Base-by-base conservation (phyloP, 2,888 invertebrate species). In the Eudasyphora cyanicolor region DNA sequence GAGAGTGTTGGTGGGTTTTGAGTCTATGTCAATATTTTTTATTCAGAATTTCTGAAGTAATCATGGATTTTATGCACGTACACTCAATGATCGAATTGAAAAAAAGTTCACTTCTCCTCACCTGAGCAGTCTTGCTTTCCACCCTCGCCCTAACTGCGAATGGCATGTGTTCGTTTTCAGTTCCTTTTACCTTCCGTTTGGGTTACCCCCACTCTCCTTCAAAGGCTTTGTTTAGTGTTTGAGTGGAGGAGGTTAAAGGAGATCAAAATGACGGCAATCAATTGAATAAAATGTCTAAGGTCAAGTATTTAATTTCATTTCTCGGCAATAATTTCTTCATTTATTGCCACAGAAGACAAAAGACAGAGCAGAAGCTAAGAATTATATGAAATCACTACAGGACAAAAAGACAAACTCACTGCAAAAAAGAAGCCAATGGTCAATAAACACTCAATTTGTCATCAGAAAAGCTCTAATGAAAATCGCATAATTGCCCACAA, bases 231-330 rank as follows among this genome's bases (percentile, higher is more conserved):
- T 64, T 32, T 76, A 73, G 76, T 76, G 80, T n/a, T n/a, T n/a
- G n/a, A 62, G 62, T 6, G 32, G 32, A 10, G 2, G 38, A 73
- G 71, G 76, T 81, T 81, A 73, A 81, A 81, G 54, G 27, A 64
- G 24, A 81, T 81, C 57, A 54, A 71, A 81, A 76, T 19, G 76
- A 76, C 76, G 64, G 35, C 17, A 81, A 81, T 71, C 81, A 81
- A 81, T 73, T 81, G 57, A 64, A 76, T 12, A 64, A 70, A 81
- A 76, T 76, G 76, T 45, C 57, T 19, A 81, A 81, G 81, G 73
- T 81, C 71, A 81, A 71, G 71, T 76, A 51, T 81, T 80, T 29
- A 51, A 71, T 81, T 38, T 29, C n/a, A 14, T 49, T 38, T 17
- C 29, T n/a, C n/a, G n/a, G n/a, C n/a, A n/a, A n/a, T n/a, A n/a